Percentiles rank a stretch among this genome's conserved stretches.
phyloP scores from a whole-genome alignment of 2,888 invertebrate genomes.

The Salpingus planirostris region DNA sequence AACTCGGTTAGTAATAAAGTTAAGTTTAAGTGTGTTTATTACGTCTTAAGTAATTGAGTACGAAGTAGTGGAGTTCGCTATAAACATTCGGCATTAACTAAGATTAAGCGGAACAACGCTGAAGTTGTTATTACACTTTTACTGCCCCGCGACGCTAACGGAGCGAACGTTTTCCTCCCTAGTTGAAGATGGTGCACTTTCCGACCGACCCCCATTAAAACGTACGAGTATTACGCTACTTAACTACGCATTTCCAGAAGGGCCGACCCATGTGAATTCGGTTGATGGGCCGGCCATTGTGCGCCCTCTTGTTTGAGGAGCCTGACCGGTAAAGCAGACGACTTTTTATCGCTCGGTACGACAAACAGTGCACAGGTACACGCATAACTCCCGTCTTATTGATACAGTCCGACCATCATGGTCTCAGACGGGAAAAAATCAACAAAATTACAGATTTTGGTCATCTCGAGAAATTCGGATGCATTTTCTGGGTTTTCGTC shows the following conservation, averaged over 20 bases:
- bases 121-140: slow-evolving; percentile 10
- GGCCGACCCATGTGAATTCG: slow-evolving; percentile 18
- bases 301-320: slow-evolving; percentile 31
- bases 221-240: too few species aligned
- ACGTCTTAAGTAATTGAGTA: too few species aligned
- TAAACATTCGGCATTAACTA: slow-evolving; percentile 10
- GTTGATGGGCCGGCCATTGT: slow-evolving; percentile 26
- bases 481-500: too few species aligned
- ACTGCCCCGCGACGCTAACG: too few species aligned
- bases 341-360: slow-evolving; percentile 31
- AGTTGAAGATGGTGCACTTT: too few species aligned
- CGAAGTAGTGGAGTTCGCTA: slow-evolving; percentile 11
- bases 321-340: slow-evolving; percentile 31
- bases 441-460: too few species aligned
- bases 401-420: slow-evolving; percentile 22
- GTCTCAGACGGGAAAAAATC: too few species aligned
- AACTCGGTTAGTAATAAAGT: slow-evolving; percentile 13
- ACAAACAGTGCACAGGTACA: slow-evolving; percentile 23
- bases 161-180: too few species aligned
- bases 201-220: too few species aligned
- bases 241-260: too few species aligned
- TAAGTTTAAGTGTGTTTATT: slow-evolving; percentile 14
- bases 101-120: slow-evolving; percentile 8
- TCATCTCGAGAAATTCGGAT: too few species aligned
- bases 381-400: slow-evolving; percentile 22